Evolutionary conservation across 2,797 vertebrate species (phyloP).

Genomic region (Propithecus perrieri): DNA sequence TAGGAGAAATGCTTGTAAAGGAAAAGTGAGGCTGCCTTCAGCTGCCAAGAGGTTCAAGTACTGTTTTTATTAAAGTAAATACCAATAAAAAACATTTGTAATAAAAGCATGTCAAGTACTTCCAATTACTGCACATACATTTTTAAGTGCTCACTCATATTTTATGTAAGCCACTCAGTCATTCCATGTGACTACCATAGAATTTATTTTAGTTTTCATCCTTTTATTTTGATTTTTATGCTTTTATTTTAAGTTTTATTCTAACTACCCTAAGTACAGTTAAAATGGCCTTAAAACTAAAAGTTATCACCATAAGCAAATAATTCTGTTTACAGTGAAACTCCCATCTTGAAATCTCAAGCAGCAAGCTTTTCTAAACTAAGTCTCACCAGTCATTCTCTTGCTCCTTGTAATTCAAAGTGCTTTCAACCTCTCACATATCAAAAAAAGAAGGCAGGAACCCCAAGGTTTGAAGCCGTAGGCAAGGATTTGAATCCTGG

Average conservation of each 20-base stretch:
- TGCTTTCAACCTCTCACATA: neutral
- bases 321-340: neutral
- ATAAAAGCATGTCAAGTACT: neutral
- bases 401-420: neutral
- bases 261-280: constrained; percentile 8
- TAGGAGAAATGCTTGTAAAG: neutral
- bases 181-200: neutral
- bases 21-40: neutral
- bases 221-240: neutral
- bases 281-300: neutral
- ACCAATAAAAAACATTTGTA: neutral
- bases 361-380: neutral
- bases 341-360: neutral
- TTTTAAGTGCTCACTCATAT: neutral
- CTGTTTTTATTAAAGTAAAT: neutral
- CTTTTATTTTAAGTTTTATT: constrained; percentile 12
- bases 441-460: neutral
- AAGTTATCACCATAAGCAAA: neutral
- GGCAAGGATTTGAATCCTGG: neutral
- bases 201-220: constrained; percentile 16
- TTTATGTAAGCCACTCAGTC: neutral
- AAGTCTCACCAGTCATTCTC: neutral
- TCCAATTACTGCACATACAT: neutral
- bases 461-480: neutral
- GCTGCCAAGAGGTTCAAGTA: neutral